Percentiles rank a stretch among this genome's conserved stretches.
Evolutionary conservation across 1,140 invertebrate genomes (phyloP).

Genomic region (Spodoptera litura): DNA sequence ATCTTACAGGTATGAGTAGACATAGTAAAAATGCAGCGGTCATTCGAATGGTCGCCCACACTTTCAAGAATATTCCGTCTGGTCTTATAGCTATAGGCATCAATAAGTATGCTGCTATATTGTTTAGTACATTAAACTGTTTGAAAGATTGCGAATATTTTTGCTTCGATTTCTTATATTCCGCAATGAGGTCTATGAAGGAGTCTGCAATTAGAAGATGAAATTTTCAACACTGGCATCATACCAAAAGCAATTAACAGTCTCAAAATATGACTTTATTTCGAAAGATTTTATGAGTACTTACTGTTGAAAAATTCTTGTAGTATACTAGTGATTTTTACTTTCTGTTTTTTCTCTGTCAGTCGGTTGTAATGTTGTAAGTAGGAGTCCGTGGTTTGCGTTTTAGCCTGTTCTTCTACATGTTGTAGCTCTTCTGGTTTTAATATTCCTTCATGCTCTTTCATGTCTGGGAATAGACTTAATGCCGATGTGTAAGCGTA

Average conservation of each 20-base stretch:
- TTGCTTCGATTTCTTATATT: constrained; percentile 72
- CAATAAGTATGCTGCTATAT: constrained; percentile 74
- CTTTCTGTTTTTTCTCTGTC: constrained; percentile 52
- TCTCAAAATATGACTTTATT: not conserved
- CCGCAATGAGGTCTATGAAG: constrained; percentile 74
- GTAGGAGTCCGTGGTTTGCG: constrained; percentile 64
- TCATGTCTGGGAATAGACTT: constrained; percentile 79
- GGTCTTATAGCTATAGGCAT: constrained; percentile 81
- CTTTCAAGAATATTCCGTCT: constrained; percentile 78
- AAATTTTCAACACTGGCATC: not conserved
- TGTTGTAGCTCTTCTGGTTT: constrained; percentile 65
- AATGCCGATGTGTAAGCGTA: constrained; percentile 75
- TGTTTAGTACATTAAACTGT: constrained; percentile 71
- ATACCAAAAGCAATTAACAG: not conserved
- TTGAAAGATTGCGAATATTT: constrained; percentile 76
- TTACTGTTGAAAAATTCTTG: constrained; percentile 73
- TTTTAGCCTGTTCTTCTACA: constrained; percentile 66
- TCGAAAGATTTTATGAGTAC: not conserved
- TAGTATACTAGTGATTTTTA: constrained; percentile 68
- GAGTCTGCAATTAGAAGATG: constrained; percentile 72
- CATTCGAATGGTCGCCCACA: constrained; percentile 78
- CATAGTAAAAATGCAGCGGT: constrained; percentile 69
- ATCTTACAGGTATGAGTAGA: constrained; percentile 77
- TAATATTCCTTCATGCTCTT: constrained; percentile 73
- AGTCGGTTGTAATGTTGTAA: constrained; percentile 66